Conservation (phyloP, 1,140 invertebrate species). For the Theocolax elegans region DNA sequence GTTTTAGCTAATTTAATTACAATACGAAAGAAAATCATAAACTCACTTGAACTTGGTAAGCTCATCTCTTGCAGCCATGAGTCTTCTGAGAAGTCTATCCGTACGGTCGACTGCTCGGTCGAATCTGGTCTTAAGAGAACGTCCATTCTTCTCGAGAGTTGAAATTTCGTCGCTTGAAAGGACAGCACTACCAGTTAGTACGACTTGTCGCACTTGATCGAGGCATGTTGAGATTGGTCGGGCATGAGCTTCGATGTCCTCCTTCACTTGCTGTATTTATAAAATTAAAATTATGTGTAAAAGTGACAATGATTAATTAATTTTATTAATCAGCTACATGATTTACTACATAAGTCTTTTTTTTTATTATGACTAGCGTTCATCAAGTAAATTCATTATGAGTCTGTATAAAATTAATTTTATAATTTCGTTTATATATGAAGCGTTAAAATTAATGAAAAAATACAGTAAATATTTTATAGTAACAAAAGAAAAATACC, state of each 20-base stretch:
- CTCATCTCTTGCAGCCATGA: conserved; percentile 86
- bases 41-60: conserved; percentile 84
- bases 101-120: conserved; percentile 84
- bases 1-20: neutral
- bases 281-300: too few relatives aligned
- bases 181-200: conserved; percentile 89
- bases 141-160: conserved; percentile 86
- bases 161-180: conserved; percentile 88
- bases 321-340: too few relatives aligned
- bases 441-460: too few relatives aligned
- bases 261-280: conserved; percentile 81
- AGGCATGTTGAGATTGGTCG: conserved; percentile 83
- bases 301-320: too few relatives aligned
- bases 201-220: conserved; percentile 91
- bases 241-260: conserved; percentile 89
- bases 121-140: conserved; percentile 84
- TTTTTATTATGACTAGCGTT: too few relatives aligned
- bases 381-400: too few relatives aligned
- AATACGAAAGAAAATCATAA: neutral
- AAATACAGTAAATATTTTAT: too few relatives aligned
- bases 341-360: too few relatives aligned
- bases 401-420: too few relatives aligned
- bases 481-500: too few relatives aligned
- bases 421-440: too few relatives aligned
- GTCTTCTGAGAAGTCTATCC: conserved; percentile 79